Base-by-base conservation (phyloP, 2,888 invertebrate species). In the Cryptus armator region DNA sequence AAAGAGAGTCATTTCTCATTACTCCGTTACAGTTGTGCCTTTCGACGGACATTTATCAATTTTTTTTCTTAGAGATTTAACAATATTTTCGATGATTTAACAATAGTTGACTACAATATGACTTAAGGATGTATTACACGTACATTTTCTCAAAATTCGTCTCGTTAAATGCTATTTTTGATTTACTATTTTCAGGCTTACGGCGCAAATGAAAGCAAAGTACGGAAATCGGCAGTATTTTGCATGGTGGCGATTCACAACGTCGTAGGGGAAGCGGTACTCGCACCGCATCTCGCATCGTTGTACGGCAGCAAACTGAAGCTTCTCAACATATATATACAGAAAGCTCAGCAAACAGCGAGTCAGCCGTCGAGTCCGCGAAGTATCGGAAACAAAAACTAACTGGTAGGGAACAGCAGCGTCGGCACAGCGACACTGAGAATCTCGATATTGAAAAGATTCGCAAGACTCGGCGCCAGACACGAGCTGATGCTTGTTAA, bases 201-300 rank as follows among this genome's bases (percentile, higher is more conserved):
- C 78, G 99, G 99, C 93, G 98, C 99, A 93, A 95, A 95, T 78
- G 98, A 99, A 94, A 98, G 98, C 77, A 97, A 98, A 87, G 98
- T 99, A 37, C 96, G 99, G 70, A 99, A 99, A 94, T 98, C 99
- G 89, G 98, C 98, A 12, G 98, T 99, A 19, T 99, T 99, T 95
- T 99, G 99, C 92, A 98, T 99, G 96, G 99, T 99, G 4, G 98
- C 98, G 67, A 96, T 99, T 90, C 98, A 99, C 91, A 96, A 97
- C 92, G 97, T 97, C 56, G 96, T 98, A 9, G 99, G 99, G 0
- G 98, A 98, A 92, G 97, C 97, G 37, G 95, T 96, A 53, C 95
- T 99, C 93, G 95, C 96, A 90, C 98, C 98, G 3, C 97, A 98
- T 92, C 95, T 99, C 83, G 95, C 95, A 59, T 96, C 96, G 64